phyloP scores from a whole-genome alignment of 2,797 vertebrate species.

The Sphenodon punctatus region DNA sequence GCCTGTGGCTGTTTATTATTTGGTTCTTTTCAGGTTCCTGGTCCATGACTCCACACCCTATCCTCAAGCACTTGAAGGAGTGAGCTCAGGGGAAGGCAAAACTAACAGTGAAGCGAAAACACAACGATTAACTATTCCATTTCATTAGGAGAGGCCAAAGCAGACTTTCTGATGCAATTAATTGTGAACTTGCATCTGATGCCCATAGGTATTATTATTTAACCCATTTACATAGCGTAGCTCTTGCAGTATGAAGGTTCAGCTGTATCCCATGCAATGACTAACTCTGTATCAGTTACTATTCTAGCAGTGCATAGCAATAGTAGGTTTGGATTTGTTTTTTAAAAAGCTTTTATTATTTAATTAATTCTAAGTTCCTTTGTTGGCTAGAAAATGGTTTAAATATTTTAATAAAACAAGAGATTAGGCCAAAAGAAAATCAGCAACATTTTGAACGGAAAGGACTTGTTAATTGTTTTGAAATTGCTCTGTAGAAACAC shows the following conservation, averaged over 20 bases:
- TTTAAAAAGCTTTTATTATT: neutral
- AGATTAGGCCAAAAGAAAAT: slow-evolving; percentile 52
- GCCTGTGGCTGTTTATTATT: too few species aligned
- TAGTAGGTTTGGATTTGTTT: neutral
- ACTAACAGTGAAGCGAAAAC: slow-evolving; percentile 18
- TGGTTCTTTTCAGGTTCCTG: too few species aligned
- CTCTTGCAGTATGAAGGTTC: neutral
- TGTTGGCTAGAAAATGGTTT: neutral
- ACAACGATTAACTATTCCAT: slow-evolving; percentile 33
- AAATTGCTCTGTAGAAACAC: slow-evolving; percentile 39
- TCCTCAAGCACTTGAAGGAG: too few species aligned
- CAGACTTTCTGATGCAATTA: slow-evolving; percentile 62
- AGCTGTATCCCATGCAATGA: neutral
- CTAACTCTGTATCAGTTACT: neutral
- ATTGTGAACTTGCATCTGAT: slow-evolving; percentile 66
- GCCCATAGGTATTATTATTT: slow-evolving; percentile 59
- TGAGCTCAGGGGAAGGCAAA: too few species aligned
- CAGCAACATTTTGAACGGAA: slow-evolving; percentile 49
- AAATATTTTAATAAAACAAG: neutral
- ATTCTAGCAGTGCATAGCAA: neutral
- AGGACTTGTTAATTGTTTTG: slow-evolving; percentile 62
- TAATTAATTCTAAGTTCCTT: neutral
- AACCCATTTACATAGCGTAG: slow-evolving; percentile 4
- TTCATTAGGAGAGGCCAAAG: slow-evolving; percentile 53
- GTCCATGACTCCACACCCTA: too few species aligned